Evolutionary conservation across 2,113 vertebrate genomes (phyloP).

Genomic region (Cynocephalus volans): DNA sequence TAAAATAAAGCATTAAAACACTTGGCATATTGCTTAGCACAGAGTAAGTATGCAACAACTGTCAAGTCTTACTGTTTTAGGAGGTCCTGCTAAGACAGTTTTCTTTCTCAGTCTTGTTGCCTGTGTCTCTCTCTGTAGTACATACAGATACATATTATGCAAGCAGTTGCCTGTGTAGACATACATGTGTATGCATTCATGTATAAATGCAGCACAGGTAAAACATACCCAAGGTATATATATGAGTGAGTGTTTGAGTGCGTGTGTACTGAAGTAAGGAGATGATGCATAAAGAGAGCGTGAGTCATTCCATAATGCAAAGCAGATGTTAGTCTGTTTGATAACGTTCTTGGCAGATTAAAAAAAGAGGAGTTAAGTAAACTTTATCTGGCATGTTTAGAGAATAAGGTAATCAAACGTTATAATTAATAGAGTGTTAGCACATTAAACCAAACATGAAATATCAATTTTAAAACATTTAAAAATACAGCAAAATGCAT

Average conservation of each 20-base stretch:
- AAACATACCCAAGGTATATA: background rate
- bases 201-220: background rate
- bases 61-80: conserved; percentile 24
- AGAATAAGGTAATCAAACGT: conserved; percentile 77
- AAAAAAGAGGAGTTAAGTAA: conserved; percentile 74
- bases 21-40: background rate
- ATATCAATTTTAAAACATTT: conserved; percentile 70
- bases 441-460: conserved; percentile 64
- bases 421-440: conserved; percentile 76
- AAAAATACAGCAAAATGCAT: conserved; percentile 67
- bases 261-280: background rate
- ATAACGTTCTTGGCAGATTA: conserved; percentile 67
- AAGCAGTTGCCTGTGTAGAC: background rate
- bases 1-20: conserved; percentile 2
- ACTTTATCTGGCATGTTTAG: conserved; percentile 77
- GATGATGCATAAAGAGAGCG: background rate
- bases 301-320: conserved; percentile 61
- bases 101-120: background rate
- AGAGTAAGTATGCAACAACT: background rate
- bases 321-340: conserved; percentile 74
- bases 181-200: background rate
- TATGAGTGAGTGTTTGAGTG: background rate
- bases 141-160: background rate
- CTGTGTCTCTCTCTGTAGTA: background rate
- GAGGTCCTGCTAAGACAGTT: background rate